Evolutionary conservation across 2,888 invertebrate genomes (phyloP).

Genomic region (Glyphotaelius pellucidus): DNA sequence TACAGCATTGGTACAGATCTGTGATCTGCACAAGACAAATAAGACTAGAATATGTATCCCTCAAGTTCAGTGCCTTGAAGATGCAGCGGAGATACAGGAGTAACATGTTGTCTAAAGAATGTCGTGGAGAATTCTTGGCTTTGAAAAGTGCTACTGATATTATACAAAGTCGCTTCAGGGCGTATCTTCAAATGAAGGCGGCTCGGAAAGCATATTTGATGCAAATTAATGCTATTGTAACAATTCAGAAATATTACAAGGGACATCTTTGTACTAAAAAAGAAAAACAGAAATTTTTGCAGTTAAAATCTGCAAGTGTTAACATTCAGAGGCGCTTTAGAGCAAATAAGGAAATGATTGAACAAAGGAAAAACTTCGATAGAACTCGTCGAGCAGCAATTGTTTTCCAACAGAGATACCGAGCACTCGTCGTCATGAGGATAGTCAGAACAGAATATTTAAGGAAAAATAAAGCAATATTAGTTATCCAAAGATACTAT

Average conservation of each 20-base stretch:
- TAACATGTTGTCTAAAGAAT: conserved; percentile 15
- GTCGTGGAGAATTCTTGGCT: conserved; percentile 44
- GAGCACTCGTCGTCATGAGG: conserved; percentile 53
- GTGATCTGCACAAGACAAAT: conserved; percentile 36
- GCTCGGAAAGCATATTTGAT: conserved; percentile 41
- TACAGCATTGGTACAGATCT: conserved; percentile 67
- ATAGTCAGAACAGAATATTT: conserved; percentile 67
- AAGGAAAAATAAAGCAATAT: conserved; percentile 43
- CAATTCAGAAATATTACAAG: conserved; percentile 48
- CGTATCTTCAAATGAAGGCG: conserved; percentile 67
- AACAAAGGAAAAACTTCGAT: conserved; percentile 59
- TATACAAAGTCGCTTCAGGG: conserved; percentile 66
- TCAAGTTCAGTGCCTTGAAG: conserved; percentile 68
- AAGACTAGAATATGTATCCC: conserved; percentile 63
- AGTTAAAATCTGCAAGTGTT: conserved; percentile 50
- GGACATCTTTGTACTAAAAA: conserved; percentile 41
- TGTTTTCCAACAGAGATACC: conserved; percentile 68
- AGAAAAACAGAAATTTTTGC: conserved; percentile 52
- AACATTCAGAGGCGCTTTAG: conserved; percentile 67
- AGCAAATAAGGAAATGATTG: conserved; percentile 66
- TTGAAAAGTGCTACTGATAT: conserved; percentile 47
- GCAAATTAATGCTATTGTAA: neutral
- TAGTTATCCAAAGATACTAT: conserved; percentile 62
- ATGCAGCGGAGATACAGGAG: conserved; percentile 68
- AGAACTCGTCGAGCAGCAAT: conserved; percentile 67